Conservation (phyloP, 1,140 invertebrate species). For the Lysiphlebus fabarum region DNA sequence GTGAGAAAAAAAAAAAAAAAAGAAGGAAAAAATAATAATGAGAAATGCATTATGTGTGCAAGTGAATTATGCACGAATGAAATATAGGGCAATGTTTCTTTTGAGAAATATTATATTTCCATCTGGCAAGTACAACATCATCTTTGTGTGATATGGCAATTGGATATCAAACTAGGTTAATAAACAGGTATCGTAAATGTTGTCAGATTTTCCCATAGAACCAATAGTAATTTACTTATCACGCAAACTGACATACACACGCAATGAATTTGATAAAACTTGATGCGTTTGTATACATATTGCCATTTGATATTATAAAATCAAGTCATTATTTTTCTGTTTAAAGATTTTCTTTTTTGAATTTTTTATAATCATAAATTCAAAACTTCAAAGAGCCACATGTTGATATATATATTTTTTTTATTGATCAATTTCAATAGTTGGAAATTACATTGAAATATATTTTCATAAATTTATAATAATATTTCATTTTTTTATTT, state of each 20-base stretch:
- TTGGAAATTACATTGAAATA: no score
- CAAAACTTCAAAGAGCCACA: no score
- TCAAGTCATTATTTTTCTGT: background rate
- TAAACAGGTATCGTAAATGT: conserved; percentile 41
- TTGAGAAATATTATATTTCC: background rate
- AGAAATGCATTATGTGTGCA: conserved; percentile 1
- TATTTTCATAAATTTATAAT: no score
- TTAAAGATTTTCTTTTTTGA: background rate
- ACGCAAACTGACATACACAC: conserved; percentile 32
- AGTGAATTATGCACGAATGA: background rate
- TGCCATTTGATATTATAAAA: background rate
- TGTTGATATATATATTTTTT: no score
- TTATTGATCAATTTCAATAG: no score
- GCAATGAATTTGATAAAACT: conserved; percentile 33
- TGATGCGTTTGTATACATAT: conserved; percentile 28
- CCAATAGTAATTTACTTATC: conserved; percentile 33
- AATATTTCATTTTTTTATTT: no score
- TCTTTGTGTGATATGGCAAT: conserved; percentile 29
- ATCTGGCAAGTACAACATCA: conserved; percentile 32
- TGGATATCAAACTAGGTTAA: conserved; percentile 40
- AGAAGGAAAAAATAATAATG: conserved; percentile 4
- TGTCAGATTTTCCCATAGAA: conserved; percentile 37
- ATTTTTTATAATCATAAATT: no score
- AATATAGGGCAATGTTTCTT: conserved; percentile 15
- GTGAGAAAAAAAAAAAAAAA: background rate